Conservation (phyloP, 2,888 invertebrate species). For the Dolichopus griseipennis region DNA sequence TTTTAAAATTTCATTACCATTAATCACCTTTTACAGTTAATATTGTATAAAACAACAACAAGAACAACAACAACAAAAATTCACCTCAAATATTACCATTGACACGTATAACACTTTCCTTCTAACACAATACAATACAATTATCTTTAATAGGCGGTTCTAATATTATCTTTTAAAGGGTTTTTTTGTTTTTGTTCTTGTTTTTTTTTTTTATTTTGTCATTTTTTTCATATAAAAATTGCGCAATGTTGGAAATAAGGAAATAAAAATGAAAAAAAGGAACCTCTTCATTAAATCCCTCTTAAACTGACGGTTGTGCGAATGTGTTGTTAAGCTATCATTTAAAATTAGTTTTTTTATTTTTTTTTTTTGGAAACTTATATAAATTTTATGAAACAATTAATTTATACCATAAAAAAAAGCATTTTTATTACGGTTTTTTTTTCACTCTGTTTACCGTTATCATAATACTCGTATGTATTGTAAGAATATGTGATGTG, state of each 20-base stretch:
- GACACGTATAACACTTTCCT: background rate
- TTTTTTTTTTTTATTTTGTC: no score
- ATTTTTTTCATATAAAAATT: no score
- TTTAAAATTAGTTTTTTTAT: no score
- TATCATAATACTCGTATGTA: no score
- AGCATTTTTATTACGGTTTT: background rate
- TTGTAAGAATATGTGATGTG: no score
- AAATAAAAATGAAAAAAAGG: no score
- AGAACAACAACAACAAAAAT: background rate
- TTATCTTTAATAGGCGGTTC: background rate
- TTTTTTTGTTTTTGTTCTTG: background rate
- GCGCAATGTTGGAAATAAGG: background rate
- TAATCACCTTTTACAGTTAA: background rate
- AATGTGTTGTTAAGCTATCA: no score
- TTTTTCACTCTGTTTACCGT: background rate
- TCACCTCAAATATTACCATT: background rate
- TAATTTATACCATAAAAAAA: conserved; percentile 2
- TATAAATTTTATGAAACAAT: conserved; percentile 1
- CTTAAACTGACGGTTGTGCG: background rate
- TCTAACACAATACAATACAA: background rate
- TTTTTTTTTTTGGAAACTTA: background rate
- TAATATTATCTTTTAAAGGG: background rate
- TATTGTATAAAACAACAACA: background rate
- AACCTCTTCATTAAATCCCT: background rate
- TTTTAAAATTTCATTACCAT: conserved; percentile 10